A percentile compares a stretch with the other conserved stretches of the same genome.
phyloP scores from a whole-genome alignment of 35 echinoderm and acorn worm species.

The Diadema setosum region DNA sequence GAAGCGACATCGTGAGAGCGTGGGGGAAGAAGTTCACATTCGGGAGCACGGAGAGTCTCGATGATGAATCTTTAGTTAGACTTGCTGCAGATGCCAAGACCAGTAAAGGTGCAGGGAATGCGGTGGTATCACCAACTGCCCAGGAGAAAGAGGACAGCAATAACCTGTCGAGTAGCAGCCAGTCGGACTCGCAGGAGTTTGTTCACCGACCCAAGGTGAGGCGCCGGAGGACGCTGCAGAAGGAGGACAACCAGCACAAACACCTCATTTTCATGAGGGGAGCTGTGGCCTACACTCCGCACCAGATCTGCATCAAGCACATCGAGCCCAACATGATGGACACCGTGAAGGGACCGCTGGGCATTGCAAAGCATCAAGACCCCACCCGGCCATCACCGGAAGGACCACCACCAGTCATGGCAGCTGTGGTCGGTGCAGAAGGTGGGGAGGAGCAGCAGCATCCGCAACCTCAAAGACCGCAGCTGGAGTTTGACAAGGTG shows the following conservation, averaged over 20 bases:
- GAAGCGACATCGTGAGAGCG: constrained; percentile 60
- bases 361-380: background rate
- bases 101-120: background rate
- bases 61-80: constrained; percentile 43
- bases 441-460: background rate
- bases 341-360: constrained; percentile 61
- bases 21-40: constrained; percentile 86
- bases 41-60: constrained; percentile 71
- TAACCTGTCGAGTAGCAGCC: constrained; percentile 60
- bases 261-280: constrained; percentile 72
- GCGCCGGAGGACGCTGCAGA: constrained; percentile 3
- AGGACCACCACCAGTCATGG: background rate
- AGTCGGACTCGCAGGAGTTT: constrained; percentile 51
- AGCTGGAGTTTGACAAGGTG: constrained; percentile 77
- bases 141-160: background rate
- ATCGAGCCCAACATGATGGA: constrained; percentile 45
- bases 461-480: background rate
- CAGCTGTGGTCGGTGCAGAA: background rate
- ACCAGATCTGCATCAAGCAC: constrained; percentile 78
- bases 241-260: constrained; percentile 38
- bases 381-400: background rate
- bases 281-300: constrained; percentile 66
- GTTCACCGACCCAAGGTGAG: constrained; percentile 33
- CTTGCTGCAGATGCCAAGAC: background rate
- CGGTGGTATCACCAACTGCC: background rate